A percentile compares a stretch with the other conserved stretches of the same genome.
Conservation (phyloP, 35 echinoderm and acorn worm genomes). For the Apostichopus californicus region DNA sequence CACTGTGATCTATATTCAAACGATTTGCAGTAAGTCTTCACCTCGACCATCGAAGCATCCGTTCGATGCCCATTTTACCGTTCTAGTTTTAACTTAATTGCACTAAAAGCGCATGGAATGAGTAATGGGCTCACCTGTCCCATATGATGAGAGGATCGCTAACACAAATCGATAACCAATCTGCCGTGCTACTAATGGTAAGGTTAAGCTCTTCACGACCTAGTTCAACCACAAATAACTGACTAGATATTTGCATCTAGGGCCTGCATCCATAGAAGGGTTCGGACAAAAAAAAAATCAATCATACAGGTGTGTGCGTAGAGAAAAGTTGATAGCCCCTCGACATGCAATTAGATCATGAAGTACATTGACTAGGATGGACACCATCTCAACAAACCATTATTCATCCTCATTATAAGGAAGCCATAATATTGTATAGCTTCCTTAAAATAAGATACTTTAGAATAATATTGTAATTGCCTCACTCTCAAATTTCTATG, state of each 20-base stretch:
- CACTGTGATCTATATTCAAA: too few species aligned
- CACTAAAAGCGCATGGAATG: neutral
- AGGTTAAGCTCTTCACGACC: conserved; percentile 2
- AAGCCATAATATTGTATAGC: too few species aligned
- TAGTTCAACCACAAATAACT: neutral
- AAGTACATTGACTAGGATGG: neutral
- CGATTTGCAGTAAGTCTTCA: too few species aligned
- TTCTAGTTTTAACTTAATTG: conserved; percentile 2
- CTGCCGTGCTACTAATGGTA: neutral
- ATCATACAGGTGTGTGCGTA: conserved; percentile 1
- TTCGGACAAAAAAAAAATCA: neutral
- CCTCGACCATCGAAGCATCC: neutral
- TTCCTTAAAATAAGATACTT: too few species aligned
- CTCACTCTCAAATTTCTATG: too few species aligned
- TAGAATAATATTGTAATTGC: too few species aligned
- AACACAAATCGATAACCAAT: conserved; percentile 15
- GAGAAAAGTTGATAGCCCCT: neutral
- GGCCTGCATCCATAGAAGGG: neutral
- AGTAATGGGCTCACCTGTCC: conserved; percentile 10
- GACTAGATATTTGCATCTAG: conserved; percentile 4
- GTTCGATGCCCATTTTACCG: neutral
- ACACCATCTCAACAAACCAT: neutral
- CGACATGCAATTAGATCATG: neutral
- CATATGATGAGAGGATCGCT: conserved; percentile 6
- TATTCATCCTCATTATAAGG: too few species aligned